Evolutionary conservation across 2,888 invertebrate species (phyloP), one percentile per base, ranked within the genome.

Genomic region (Hirtodrosophila cameraria): DNA sequence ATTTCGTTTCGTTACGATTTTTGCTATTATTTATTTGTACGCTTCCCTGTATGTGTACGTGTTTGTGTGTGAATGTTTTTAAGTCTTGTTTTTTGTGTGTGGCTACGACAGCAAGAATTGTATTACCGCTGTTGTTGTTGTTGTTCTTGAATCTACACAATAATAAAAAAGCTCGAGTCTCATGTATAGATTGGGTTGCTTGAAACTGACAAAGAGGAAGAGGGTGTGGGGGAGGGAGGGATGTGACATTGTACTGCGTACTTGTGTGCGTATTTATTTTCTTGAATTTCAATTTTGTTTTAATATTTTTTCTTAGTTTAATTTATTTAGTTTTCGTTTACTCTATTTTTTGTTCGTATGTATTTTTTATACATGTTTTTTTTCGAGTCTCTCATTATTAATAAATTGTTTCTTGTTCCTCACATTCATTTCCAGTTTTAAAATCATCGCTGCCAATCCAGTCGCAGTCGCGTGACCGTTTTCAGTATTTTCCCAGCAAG

Each of bases 1-100:
- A 76, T 80, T 79, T 83, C 86, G 83, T 86, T 86, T 83, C 86
- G 86, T 86, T 80, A 86, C 83, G 83, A 80, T 80, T 86, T 80
- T 80, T 80, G 83, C 86, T 80, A 80, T 86, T 79, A 79, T 79
- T 73, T 80, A 79, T 80, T 79, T 83, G 80, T 80, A 83, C 64
- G 63, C 66, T 77, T 74, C 65, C 52, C 54, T 54, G 16, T 36
- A 20, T 63, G 11, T 54, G 36, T 63, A 12, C 57, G 11, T 58
- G 52, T 70, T 42, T 76, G 58, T 74, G 62, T 66, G 66, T 76
- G 59, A 20, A 53, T 75, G 60, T 58, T 75, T 64, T 81, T 75
- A 67, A 73, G 70, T 70, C 68, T 67, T 54, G 62, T 58, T 82
- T 67, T 76, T 80, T 73, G 28, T 79, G 61, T 75, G 60, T 64